Evolutionary conservation across 2,888 invertebrate genomes (phyloP).

Genomic region (Nomada lathburiana): DNA sequence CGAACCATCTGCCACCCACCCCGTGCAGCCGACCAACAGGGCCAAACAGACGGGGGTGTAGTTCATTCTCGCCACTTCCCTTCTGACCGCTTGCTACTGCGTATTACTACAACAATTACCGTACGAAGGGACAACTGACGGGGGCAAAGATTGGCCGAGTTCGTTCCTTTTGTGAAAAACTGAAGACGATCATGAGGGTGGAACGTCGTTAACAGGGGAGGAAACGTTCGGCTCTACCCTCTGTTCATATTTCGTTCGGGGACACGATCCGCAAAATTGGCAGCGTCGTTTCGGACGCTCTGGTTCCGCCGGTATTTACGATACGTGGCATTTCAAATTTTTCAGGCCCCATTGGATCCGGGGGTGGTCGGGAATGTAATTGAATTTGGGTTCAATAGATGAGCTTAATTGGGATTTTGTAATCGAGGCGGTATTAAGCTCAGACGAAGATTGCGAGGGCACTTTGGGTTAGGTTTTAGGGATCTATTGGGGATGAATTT

Average conservation of each 20-base stretch:
- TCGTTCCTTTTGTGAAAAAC: constrained; percentile 23
- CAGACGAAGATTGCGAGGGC: too few relatives aligned
- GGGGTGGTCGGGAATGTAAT: not conserved
- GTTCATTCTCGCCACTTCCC: constrained; percentile 61
- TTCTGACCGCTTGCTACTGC: constrained; percentile 20
- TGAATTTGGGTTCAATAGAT: not conserved
- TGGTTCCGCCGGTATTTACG: not conserved
- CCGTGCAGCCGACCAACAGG: not conserved
- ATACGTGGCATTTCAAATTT: not conserved
- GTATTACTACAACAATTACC: constrained; percentile 46
- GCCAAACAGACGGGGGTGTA: constrained; percentile 10
- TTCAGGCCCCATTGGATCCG: not conserved
- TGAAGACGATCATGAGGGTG: constrained; percentile 8
- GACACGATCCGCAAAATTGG: constrained; percentile 29
- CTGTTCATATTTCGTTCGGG: not conserved
- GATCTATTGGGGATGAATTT: not conserved
- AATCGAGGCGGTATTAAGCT: too few relatives aligned
- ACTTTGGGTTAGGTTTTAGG: too few relatives aligned
- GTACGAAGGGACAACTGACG: not conserved
- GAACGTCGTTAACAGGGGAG: constrained; percentile 25
- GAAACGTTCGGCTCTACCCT: not conserved
- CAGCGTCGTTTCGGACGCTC: not conserved
- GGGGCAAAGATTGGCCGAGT: constrained; percentile 15
- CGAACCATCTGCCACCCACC: constrained; percentile 76
- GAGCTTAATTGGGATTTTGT: not conserved